Evolutionary conservation across 92 coral and sea anemone species (phyloP).

Genomic region (Porites evermanni): DNA sequence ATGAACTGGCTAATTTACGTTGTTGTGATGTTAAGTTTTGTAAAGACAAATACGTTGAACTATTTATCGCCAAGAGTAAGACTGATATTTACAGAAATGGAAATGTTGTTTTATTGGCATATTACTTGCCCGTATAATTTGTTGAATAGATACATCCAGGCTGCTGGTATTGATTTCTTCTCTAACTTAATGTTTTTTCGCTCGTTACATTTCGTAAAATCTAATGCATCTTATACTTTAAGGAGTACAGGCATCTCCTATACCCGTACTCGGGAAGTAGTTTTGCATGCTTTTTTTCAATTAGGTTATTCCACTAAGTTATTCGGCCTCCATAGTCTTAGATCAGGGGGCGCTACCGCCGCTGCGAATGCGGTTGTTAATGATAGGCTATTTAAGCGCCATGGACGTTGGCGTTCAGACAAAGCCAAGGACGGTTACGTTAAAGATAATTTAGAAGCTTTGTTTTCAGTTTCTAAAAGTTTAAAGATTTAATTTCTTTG

Average conservation of each 20-base stretch:
- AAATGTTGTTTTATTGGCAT: too few species aligned
- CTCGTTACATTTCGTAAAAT: too few species aligned
- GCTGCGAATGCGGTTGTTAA: constrained; percentile 62
- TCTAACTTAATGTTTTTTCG: too few species aligned
- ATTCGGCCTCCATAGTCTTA: constrained; percentile 69
- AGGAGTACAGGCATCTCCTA: constrained; percentile 48
- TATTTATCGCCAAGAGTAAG: too few species aligned
- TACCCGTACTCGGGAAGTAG: constrained; percentile 55
- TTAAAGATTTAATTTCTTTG: constrained; percentile 48
- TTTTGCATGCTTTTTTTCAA: constrained; percentile 38
- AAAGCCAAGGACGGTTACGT: constrained; percentile 48
- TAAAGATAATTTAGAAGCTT: constrained; percentile 30
- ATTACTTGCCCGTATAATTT: too few species aligned
- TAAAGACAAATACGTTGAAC: too few species aligned
- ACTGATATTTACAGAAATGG: too few species aligned
- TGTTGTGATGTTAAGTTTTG: too few species aligned
- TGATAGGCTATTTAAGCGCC: constrained; percentile 67
- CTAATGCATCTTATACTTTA: too few species aligned
- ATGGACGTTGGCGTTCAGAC: constrained; percentile 69
- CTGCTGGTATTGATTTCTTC: too few species aligned
- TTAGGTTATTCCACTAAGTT: neutral
- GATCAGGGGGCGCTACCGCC: constrained; percentile 71
- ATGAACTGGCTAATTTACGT: too few species aligned
- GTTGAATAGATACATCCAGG: neutral
- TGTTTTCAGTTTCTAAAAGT: constrained; percentile 59